These are phyloP conservation scores for Sitobion miscanthi DNA, from an alignment of 1,140 invertebrate species.

Conservation along the genomic window DNA sequence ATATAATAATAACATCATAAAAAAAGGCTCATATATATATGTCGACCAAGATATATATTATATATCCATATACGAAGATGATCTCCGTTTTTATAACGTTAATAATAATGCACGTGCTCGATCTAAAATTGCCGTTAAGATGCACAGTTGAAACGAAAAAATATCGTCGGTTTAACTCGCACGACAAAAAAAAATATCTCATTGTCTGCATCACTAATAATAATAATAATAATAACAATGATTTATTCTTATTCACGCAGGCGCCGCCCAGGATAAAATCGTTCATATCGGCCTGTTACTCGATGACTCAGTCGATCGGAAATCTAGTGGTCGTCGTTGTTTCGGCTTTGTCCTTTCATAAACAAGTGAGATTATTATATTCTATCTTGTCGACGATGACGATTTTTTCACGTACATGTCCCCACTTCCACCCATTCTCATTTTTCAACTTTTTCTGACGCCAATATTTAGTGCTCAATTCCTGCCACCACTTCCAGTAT, in stretches of 20 bases:
- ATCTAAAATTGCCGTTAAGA: background rate
- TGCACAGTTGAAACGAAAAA: background rate
- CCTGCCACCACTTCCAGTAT: too few relatives aligned
- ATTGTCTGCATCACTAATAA: too few relatives aligned
- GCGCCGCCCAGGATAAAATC: constrained; percentile 70
- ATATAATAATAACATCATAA: background rate
- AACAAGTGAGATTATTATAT: constrained; percentile 63
- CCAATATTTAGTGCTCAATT: too few relatives aligned
- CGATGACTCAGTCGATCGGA: constrained; percentile 64
- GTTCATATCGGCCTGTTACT: constrained; percentile 65
- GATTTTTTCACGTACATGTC: constrained; percentile 58
- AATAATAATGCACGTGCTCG: background rate
- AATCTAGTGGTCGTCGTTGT: constrained; percentile 65
- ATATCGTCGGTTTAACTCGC: too few relatives aligned
- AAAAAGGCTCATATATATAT: background rate
- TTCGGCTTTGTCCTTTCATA: constrained; percentile 65
- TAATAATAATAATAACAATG: too few relatives aligned
- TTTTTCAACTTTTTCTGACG: too few relatives aligned
- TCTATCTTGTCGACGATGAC: background rate
- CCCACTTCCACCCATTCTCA: too few relatives aligned
- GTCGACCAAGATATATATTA: background rate
- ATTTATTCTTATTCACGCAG: constrained; percentile 60
- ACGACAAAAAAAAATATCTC: background rate
- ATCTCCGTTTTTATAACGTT: background rate
- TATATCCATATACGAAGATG: background rate